Base-by-base conservation (phyloP, 2,797 vertebrate genomes). In the Steatocranus sp. region DNA sequence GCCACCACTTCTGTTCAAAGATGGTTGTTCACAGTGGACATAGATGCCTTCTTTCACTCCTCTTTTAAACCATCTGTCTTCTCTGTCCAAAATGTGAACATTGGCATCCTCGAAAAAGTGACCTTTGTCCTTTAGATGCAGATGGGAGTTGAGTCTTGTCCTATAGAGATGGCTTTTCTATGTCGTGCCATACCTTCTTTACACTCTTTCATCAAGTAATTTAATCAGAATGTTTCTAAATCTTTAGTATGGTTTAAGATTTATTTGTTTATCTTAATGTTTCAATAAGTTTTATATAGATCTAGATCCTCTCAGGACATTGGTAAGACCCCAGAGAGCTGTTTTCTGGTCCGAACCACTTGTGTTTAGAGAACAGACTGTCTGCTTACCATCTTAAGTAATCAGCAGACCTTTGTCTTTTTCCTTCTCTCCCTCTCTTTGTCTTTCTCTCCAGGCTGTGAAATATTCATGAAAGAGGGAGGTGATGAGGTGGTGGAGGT, bases 381-480 rank as follows among this genome's bases (percentile, higher is more conserved):
- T 2, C 56, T 56, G 66, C 79, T 79, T 81, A 70, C 51, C 58
- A 77, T 86, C 82, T 79, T 79, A 54, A 50, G 61, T 34, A 48
- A 63, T 48, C 38, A 75, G 18, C 70, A 46, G 17, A 27, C n/a
- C 66, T 78, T 83, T 84, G 56, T 11, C 15, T 23, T 76, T 79
- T 36, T 46, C 51, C 20, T 5, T 83, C 27, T 54, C 46, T 46
- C 46, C 48, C 30, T 75, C 56, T 70, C 7, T 54, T 66, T 50
- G 15, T 77, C 41, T 70, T 56, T 70, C 30, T 77, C 83, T 81
- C 20, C 81, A 77, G 58, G 83, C 82, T 83, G 88, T 93, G 70
- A 94, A 93, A 92, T 88, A 92, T 91, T 86, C 76, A 92, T 89
- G 84, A 74, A 75, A 27, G 56, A 87, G 79, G 49, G 75, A 81